These are phyloP conservation scores for Penaeus japonicus DNA, from an alignment of 1,140 invertebrate species.

Conservation along the genomic window DNA sequence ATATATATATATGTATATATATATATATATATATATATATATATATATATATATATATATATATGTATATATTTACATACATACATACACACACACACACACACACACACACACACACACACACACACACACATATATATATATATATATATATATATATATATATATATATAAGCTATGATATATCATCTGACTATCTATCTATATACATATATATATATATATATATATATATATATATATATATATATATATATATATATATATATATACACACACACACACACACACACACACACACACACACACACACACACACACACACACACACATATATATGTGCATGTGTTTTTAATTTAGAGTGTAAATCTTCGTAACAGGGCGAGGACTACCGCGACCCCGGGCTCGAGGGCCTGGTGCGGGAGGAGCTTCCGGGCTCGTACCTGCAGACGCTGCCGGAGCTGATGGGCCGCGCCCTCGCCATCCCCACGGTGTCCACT, in stretches of 20 bases:
- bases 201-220: background rate
- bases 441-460: slow-evolving; percentile 24
- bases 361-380: background rate
- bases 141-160: too few species aligned
- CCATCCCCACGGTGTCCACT: slow-evolving; percentile 32
- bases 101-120: too few species aligned
- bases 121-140: too few species aligned
- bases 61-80: too few species aligned
- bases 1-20: too few species aligned
- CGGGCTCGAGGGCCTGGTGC: background rate
- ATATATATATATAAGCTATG: too few species aligned
- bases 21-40: too few species aligned
- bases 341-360: background rate
- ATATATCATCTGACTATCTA: too few species aligned
- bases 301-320: background rate
- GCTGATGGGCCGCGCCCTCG: slow-evolving; percentile 22
- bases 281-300: background rate
- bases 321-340: background rate
- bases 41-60: too few species aligned
- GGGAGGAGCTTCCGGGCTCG: slow-evolving; percentile 15
- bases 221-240: background rate
- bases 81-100: too few species aligned
- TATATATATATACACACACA: background rate
- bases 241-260: background rate
- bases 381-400: slow-evolving; percentile 28